Percentiles rank a stretch among this genome's conserved stretches.
These are phyloP conservation scores for Macrosteles quadrilineatus DNA, from an alignment of 1,140 invertebrate species.

Conservation along the genomic window DNA sequence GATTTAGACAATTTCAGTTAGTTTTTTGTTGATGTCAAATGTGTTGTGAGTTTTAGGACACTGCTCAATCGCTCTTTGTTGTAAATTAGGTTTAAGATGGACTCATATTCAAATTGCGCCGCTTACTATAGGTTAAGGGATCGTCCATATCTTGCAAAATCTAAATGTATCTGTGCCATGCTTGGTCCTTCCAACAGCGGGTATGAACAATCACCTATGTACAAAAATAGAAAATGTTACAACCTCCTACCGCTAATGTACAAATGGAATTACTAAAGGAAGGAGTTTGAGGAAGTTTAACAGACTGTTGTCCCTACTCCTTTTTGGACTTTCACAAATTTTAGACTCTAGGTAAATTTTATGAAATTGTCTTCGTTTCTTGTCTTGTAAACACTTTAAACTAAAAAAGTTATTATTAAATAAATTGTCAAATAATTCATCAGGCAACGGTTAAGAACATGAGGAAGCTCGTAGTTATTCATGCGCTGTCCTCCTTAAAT, in stretches of 20 bases:
- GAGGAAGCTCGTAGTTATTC: too few relatives aligned
- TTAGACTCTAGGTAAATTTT: too few relatives aligned
- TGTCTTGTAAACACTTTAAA: too few relatives aligned
- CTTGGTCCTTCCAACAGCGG: not conserved
- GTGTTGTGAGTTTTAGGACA: not conserved
- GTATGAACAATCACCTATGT: constrained; percentile 9
- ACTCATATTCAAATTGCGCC: constrained; percentile 20
- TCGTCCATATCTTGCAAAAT: constrained; percentile 23
- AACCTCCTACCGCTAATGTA: constrained; percentile 18
- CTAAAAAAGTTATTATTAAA: too few relatives aligned
- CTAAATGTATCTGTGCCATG: constrained; percentile 14
- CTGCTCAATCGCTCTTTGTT: constrained; percentile 13
- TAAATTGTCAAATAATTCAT: too few relatives aligned
- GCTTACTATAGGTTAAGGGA: constrained; percentile 24
- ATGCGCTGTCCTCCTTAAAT: too few relatives aligned
- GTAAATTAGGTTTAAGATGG: constrained; percentile 5
- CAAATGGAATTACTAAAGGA: not conserved
- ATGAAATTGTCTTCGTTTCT: too few relatives aligned
- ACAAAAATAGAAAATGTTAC: constrained; percentile 1
- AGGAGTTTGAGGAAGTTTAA: constrained; percentile 2
- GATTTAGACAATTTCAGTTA: constrained; percentile 15
- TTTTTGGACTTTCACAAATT: constrained; percentile 13
- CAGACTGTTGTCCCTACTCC: not conserved
- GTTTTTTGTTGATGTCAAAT: not conserved
- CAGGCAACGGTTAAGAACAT: too few relatives aligned